These are phyloP conservation scores for Macaria notata DNA, from an alignment of 2,888 invertebrate genomes.

Conservation along the genomic window DNA sequence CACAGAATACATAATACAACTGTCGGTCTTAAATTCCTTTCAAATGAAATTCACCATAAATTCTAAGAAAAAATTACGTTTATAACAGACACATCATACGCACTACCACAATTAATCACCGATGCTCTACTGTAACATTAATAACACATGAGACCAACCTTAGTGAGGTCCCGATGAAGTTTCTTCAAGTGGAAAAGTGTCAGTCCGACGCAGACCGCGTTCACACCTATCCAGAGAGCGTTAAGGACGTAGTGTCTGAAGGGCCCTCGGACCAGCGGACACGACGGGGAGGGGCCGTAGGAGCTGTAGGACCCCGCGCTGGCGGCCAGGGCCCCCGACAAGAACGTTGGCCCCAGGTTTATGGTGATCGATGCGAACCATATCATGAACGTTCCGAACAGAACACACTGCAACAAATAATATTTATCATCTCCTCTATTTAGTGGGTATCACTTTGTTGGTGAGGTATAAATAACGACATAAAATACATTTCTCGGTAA, in stretches of 20 bases:
- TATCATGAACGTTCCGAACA: slow-evolving; percentile 95
- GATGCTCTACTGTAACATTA: slow-evolving; percentile 18
- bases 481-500: too few species aligned
- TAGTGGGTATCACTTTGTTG: too few species aligned
- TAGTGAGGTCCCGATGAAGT: slow-evolving; percentile 90
- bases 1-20: too few species aligned
- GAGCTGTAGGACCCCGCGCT: slow-evolving; percentile 88
- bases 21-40: too few species aligned
- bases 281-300: slow-evolving; percentile 88
- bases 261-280: slow-evolving; percentile 93
- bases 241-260: slow-evolving; percentile 95
- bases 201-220: slow-evolving; percentile 91
- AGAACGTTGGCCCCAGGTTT: slow-evolving; percentile 93
- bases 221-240: slow-evolving; percentile 94
- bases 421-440: too few species aligned
- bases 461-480: too few species aligned
- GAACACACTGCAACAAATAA: slow-evolving; percentile 87
- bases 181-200: slow-evolving; percentile 92
- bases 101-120: slow-evolving; percentile 16
- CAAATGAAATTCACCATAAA: too few species aligned
- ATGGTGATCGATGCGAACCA: slow-evolving; percentile 96
- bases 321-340: slow-evolving; percentile 91
- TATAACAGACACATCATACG: not conserved
- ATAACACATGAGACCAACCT: slow-evolving; percentile 65
- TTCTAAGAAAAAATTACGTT: too few species aligned